Evolutionary conservation across 2,797 vertebrate species (phyloP), one percentile per base, ranked within the genome.

Genomic region (Lepilemur septentrionalis): DNA sequence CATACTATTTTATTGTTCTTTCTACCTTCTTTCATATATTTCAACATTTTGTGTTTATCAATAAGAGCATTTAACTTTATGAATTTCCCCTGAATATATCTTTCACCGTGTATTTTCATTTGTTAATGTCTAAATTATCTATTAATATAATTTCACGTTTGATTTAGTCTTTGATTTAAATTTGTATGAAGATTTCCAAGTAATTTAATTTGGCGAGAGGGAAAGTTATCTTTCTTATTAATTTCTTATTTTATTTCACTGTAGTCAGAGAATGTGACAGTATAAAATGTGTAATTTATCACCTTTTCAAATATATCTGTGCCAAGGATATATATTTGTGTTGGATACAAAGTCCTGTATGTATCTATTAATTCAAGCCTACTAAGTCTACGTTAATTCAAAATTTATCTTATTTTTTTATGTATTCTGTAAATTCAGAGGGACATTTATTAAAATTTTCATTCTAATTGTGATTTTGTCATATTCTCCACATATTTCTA

Each of bases 191-290:
- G 86, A 91, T 75, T 81, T 50, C 32, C 38, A 81, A 75, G 35
- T 75, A 76, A 76, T 75, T 52, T 69, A 82, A 87, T 93, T 84
- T 55, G 15, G n/a, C 14, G 35, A 48, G 14, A 86, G 23, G 41
- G 28, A 75, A 91, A 38, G 9, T 75, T 79, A 22, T 22, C 57
- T 67, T 87, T 55, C 67, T 65, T 52, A 72, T 32, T 65, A 57
- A 91, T 65, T 93, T 94, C 63, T 72, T 79, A 89, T 50, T 25
- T 78, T 81, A 81, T 91, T 94, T 87, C 63, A 94, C 35, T 72
- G 32, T 63, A 57, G 25, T 46, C 55, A 83, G 83, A 88, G 65
- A 84, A 20, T 63, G 17, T 84, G 63, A 70, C 35, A 23, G 50
- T 69, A 4, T 85, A 59, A 65, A 55, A 78, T 52, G 13, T 25